Evolutionary conservation across 2,797 vertebrate species (phyloP).

Genomic region (Tympanoctomys barrerae): DNA sequence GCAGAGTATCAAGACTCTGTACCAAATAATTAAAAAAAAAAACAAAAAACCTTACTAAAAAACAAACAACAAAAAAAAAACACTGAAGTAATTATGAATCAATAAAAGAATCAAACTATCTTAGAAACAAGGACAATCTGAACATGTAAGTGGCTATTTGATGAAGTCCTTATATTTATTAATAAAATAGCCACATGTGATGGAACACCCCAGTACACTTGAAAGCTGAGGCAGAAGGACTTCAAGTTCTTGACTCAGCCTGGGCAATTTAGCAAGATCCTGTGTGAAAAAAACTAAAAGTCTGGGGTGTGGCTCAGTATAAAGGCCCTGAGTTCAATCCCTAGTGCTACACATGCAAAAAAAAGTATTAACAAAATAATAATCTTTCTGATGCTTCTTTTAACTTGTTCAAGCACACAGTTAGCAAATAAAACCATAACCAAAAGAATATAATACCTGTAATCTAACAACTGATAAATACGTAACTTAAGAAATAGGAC

Average conservation of each 20-base stretch:
- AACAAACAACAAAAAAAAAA: neutral
- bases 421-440: constrained; percentile 35
- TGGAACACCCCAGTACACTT: neutral
- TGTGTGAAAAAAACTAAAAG: neutral
- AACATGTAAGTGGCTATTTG: neutral
- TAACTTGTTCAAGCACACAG: constrained; percentile 52
- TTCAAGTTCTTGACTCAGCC: neutral
- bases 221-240: neutral
- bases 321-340: neutral
- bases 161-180: neutral
- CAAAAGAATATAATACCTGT: constrained; percentile 15
- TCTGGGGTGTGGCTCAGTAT: no score
- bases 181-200: neutral
- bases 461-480: constrained; percentile 43
- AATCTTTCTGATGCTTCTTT: neutral
- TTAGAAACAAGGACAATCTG: constrained; percentile 17
- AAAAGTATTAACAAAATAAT: constrained; percentile 43
- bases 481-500: neutral
- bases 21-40: no score
- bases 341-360: neutral
- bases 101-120: constrained; percentile 2
- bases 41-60: no score
- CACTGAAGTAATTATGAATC: constrained; percentile 27
- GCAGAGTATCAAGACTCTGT: no score
- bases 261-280: neutral